Percentiles rank a stretch among this genome's conserved stretches.
Conservation (phyloP, 1,140 invertebrate species). For the Pachypsylla venusta region DNA sequence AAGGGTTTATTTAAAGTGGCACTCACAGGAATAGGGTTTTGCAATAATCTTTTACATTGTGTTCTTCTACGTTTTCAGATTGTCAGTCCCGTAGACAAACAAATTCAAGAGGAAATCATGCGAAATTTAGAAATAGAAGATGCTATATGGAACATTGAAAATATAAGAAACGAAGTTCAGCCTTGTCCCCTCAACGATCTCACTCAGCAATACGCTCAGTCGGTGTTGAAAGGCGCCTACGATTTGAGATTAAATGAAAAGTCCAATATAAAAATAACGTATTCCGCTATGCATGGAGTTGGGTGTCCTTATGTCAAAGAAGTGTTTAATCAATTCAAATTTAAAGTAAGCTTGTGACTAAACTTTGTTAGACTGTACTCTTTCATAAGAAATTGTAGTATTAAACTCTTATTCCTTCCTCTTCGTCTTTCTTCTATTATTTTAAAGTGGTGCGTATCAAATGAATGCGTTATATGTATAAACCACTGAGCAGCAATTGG, state of each 20-base stretch:
- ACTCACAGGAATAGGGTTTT: no score
- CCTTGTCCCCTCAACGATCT: conserved; percentile 40
- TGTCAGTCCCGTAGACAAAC: conserved; percentile 76
- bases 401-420: no score
- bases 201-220: conserved; percentile 47
- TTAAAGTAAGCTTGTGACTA: conserved; percentile 39
- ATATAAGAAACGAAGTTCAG: conserved; percentile 28
- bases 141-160: conserved; percentile 46
- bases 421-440: no score
- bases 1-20: no score
- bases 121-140: conserved; percentile 55
- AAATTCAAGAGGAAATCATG: conserved; percentile 66
- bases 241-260: conserved; percentile 42
- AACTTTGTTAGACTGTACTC: background rate
- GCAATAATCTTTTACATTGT: no score
- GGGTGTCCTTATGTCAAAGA: conserved; percentile 63
- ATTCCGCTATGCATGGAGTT: conserved; percentile 97
- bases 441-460: no score
- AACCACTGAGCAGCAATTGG: no score
- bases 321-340: conserved; percentile 58
- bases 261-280: conserved; percentile 55
- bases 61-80: no score
- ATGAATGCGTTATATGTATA: no score
- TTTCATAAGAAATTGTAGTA: background rate
- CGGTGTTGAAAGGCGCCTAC: conserved; percentile 36